Conservation (phyloP, 1,140 invertebrate genomes). For the Cyrtorhinus lividipennis region DNA sequence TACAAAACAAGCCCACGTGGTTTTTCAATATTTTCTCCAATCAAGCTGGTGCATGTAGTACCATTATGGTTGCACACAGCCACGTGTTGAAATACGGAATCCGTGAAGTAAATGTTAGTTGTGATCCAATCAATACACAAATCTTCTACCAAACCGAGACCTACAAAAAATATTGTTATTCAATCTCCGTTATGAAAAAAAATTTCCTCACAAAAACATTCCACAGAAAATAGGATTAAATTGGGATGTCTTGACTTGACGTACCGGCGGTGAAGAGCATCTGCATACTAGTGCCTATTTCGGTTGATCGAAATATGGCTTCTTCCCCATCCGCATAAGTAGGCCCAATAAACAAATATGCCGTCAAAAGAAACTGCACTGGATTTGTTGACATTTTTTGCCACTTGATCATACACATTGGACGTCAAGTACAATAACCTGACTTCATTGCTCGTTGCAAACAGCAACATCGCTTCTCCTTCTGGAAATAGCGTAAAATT, state of each 20-base stretch:
- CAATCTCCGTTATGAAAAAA: no score
- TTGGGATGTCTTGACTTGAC: neutral
- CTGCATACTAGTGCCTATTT: constrained; percentile 40
- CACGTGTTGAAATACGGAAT: constrained; percentile 51
- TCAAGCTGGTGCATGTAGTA: constrained; percentile 42
- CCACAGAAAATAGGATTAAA: no score
- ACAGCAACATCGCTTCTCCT: constrained; percentile 43
- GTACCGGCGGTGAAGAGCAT: constrained; percentile 35
- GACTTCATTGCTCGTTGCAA: constrained; percentile 39
- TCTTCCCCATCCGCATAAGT: constrained; percentile 47
- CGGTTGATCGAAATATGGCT: constrained; percentile 41
- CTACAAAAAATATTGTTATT: constrained; percentile 30
- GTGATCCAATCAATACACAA: constrained; percentile 70
- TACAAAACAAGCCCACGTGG: constrained; percentile 47
- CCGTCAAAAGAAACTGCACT: constrained; percentile 53
- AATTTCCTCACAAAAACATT: constrained; percentile 6
- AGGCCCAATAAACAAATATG: constrained; percentile 55
- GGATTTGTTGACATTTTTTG: constrained; percentile 38
- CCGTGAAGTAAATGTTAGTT: constrained; percentile 65
- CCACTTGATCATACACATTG: constrained; percentile 32
- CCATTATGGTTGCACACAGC: constrained; percentile 54
- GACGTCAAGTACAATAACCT: constrained; percentile 34
- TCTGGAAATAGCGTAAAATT: constrained; percentile 13
- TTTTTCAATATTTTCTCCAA: constrained; percentile 38
- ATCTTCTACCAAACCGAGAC: constrained; percentile 57